Base-by-base conservation (phyloP, 2,113 vertebrate species). In the Baryphthengus martii region DNA sequence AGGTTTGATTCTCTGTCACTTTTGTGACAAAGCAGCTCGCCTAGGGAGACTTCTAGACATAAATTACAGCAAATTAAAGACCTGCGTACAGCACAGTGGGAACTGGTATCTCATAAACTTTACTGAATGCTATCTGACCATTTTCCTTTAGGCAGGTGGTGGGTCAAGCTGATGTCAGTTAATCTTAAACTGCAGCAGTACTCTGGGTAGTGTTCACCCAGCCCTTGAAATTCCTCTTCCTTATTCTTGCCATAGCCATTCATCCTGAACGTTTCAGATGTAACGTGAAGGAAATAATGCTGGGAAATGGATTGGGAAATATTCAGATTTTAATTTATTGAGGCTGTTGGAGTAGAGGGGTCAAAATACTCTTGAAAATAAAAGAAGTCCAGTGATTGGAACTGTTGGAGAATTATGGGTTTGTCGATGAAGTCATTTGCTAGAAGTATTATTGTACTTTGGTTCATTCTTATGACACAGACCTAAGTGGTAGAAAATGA, bases 41-140 rank as follows among this genome's bases (percentile, higher is more conserved):
- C 39, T 72, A 58, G 76, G 71, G 83, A 93, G 26, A 50, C 83
- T 76, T 72, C 44, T 45, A 91, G 67, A 45, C 71, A 73, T 63
- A 90, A 92, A 89, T 71, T 88, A 63, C 68, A 76, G 55, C 25
- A 90, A 97, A 86, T 82, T 91, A 88, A 79, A 85, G 40, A 87
- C 78, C 79, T 77, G 63, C 12, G 10, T 78, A 62, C 67, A 75
- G 59, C 45, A 73, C 79, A 86, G 53, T 73, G 72, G 63, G 42
- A 76, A 45, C 70, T 86, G 39, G 78, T 65, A 80, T 92, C 73
- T 89, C 81, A 71, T 40, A 92, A 88, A 83, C n/a, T 90, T 92
- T 84, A 88, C 58, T 82, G 89, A 96, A 89, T 65, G 23, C 31
- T 85, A 74, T 91, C 95, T 91, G 90, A 91, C 56, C 77, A 92